Evolutionary conservation across 2,113 vertebrate species (phyloP), one percentile per base, ranked within the genome.

Genomic region (Porphyrio hochstetteri): DNA sequence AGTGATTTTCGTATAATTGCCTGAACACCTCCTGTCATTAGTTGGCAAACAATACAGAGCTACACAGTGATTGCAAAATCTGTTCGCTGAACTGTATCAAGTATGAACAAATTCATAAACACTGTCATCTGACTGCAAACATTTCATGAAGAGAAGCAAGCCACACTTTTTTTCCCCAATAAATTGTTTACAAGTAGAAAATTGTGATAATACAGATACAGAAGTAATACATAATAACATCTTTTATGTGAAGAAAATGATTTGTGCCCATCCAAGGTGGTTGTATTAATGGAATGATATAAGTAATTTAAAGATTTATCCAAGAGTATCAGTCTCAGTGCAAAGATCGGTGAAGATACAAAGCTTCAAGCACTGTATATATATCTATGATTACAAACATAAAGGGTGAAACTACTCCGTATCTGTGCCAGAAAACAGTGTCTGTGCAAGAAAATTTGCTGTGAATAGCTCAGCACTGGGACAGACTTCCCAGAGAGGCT

Each of bases 11-110:
- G 50, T 29, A 21, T 50, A 93, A 94, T 83, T 95, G 68, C 79
- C 85, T 59, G 75, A 95, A 93, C 55, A 92, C 55, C 67, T 95
- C 80, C 75, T 92, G 67, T 95, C 74, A 83, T 94, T 65, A 93
- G 87, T 8, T 90, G 82, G 90, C 75, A 95, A 96, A 81, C 42
- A 88, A 90, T 35, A 76, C 36, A 78, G 60, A 86, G 69, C 42
- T 78, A 67, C 72, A 70, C 29, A 82, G 36, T 21, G 56, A 96
- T 70, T 5, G 11, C 57, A 91, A 93, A 96, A 91, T 88, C 90
- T 95, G 85, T 93, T 93, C 91, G 69, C 52, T 4, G 18, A 94
- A 92, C 71, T 33, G 10, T 36, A 92, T 31, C 42, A 60, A 67
- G 64, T 56, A 88, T 33, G 85, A 91, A 88, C 40, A 94, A 93